These are phyloP conservation scores for Lagocephalus sceleratus DNA, from an alignment of 2,797 vertebrate genomes.

Conservation along the genomic window DNA sequence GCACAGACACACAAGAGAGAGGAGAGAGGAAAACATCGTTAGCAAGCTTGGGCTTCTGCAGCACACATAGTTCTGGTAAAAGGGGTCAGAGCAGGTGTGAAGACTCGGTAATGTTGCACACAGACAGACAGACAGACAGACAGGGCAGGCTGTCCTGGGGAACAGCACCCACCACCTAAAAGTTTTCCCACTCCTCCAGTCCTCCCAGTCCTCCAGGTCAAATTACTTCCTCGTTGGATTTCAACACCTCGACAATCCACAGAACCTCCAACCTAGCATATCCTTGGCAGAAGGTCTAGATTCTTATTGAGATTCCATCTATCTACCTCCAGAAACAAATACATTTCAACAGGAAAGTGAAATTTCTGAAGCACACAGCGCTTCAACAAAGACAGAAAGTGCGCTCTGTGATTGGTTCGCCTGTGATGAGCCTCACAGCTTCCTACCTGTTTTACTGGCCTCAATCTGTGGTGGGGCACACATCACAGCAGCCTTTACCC, in stretches of 20 bases:
- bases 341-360: constrained; percentile 12
- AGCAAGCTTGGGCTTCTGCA: constrained; percentile 34
- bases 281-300: constrained; percentile 34
- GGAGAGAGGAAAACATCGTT: constrained; percentile 45
- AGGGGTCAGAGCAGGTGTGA: constrained; percentile 19
- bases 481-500: background rate
- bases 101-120: background rate
- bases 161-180: too few species aligned
- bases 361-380: background rate
- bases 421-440: constrained; percentile 14
- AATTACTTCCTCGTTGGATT: constrained; percentile 46
- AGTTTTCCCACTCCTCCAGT: too few species aligned
- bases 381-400: background rate
- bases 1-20: constrained; percentile 29
- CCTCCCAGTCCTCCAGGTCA: too few species aligned
- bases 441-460: background rate
- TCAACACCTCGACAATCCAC: constrained; percentile 49
- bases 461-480: constrained; percentile 1
- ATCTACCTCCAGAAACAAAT: constrained; percentile 46
- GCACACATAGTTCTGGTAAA: background rate
- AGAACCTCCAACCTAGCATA: constrained; percentile 15
- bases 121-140: too few species aligned
- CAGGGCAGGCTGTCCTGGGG: too few species aligned
- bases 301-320: constrained; percentile 35
- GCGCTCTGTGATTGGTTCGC: constrained; percentile 9